Evolutionary conservation across 2,888 invertebrate species (phyloP).

Genomic region (Trachelus iudaicus): DNA sequence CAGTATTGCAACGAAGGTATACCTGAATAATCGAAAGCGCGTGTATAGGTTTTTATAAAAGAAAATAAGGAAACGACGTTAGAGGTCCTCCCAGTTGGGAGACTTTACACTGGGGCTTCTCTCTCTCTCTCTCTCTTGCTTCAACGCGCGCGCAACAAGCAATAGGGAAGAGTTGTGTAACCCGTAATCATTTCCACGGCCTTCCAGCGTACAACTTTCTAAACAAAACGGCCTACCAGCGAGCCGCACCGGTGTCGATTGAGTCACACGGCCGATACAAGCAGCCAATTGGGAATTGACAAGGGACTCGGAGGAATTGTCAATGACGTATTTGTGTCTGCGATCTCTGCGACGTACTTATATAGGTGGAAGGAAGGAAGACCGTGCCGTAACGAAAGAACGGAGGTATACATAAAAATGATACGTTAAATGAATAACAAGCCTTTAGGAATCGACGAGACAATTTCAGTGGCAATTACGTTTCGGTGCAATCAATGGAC

Average conservation of each 20-base stretch:
- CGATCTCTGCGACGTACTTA: neutral
- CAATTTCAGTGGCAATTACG: no score
- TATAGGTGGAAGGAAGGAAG: neutral
- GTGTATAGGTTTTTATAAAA: neutral
- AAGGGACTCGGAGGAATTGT: neutral
- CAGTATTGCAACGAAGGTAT: neutral
- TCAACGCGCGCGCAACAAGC: neutral
- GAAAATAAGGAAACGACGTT: neutral
- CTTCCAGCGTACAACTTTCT: constrained; percentile 50
- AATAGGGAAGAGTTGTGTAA: constrained; percentile 15
- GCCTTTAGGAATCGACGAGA: no score
- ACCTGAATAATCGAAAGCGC: neutral
- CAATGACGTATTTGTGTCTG: neutral
- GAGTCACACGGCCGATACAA: neutral
- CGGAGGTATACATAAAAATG: neutral
- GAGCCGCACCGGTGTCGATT: neutral
- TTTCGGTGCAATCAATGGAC: no score
- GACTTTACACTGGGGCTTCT: neutral
- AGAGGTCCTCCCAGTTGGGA: neutral
- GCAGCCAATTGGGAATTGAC: neutral
- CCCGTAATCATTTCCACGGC: constrained; percentile 50
- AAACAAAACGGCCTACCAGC: constrained; percentile 42
- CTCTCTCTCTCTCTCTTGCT: neutral
- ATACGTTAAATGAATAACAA: neutral
- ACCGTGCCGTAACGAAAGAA: neutral